Conservation (phyloP, 2,888 invertebrate genomes). For the Netelia melanura region DNA sequence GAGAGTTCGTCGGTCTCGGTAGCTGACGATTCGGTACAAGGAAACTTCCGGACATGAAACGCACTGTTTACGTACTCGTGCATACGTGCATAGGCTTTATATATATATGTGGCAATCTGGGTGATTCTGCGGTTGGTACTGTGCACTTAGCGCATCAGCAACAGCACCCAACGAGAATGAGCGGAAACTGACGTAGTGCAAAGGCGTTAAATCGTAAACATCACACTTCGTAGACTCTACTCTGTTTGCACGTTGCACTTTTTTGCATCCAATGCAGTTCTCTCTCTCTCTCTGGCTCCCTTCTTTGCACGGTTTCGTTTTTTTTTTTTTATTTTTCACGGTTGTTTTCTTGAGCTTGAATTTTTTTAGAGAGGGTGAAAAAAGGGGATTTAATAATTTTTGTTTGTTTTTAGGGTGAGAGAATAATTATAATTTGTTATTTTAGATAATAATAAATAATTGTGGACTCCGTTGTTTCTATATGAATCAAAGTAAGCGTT, state of each 20-base stretch:
- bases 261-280: background rate
- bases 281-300: background rate
- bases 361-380: background rate
- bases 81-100: background rate
- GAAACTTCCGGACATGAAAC: constrained; percentile 60
- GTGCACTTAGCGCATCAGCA: constrained; percentile 57
- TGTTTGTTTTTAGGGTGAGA: no score
- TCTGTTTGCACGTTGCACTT: constrained; percentile 28
- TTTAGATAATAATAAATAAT: no score
- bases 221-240: constrained; percentile 4
- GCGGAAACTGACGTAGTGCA: constrained; percentile 35
- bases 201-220: constrained; percentile 45
- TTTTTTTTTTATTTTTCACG: constrained; percentile 11
- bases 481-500: no score
- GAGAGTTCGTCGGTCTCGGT: constrained; percentile 49
- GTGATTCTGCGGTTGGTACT: constrained; percentile 41
- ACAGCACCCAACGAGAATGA: constrained; percentile 40
- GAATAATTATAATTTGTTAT: no score
- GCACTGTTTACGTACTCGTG: constrained; percentile 22
- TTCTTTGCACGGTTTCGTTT: constrained; percentile 2
- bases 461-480: no score
- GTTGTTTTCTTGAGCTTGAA: background rate
- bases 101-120: constrained; percentile 15
- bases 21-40: constrained; percentile 58
- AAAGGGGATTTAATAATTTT: background rate